Evolutionary conservation across 1,140 invertebrate species (phyloP), one percentile per base, ranked within the genome.

Genomic region (Drosophila bocqueti): DNA sequence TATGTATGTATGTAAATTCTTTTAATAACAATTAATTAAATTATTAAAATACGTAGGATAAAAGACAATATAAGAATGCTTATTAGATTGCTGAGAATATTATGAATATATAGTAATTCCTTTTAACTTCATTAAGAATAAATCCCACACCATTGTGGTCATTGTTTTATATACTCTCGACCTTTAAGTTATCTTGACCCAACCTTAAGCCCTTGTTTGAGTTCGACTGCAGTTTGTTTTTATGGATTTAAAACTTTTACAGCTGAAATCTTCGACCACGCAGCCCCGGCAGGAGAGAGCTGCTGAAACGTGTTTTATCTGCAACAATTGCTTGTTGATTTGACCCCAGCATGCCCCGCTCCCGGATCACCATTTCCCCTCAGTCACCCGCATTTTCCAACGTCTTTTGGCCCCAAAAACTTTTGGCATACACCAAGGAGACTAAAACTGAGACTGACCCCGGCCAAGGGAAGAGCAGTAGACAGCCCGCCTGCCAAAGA

Each of bases 271-370:
- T 79, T 68, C 18, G 65, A 49, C 62, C 47, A 52, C 21, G 74
- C 73, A 65, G 61, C 72, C 21, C 34, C 54, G n/a, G 46, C 52
- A 34, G 34, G 15, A 65, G 61, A 47, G 61, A 47, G 52, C 31
- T 36, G 26, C 9, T 52, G 62, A 55, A 76, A 87, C 76, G 83
- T 86, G 83, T 86, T 87, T 86, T 87, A 87, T 82, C 83, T 79
- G 83, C 80, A 86, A 86, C 83, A 86, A 86, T 86, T 86, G 83
- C 83, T 86, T 86, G 83, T 86, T 86, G 83, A 86, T 86, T 86
- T 86, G 83, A 78, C 76, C 77, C 79, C 61, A 36, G 36, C 34
- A 57, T 57, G 21, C 55, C 18, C 24, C 24, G 29, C 18, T 24
- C 43, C 24, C 34, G 24, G 46, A 47, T 47, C 46, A 26, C 15